Base-by-base conservation (phyloP, 2,797 vertebrate genomes). In the Scolopax rusticola region DNA sequence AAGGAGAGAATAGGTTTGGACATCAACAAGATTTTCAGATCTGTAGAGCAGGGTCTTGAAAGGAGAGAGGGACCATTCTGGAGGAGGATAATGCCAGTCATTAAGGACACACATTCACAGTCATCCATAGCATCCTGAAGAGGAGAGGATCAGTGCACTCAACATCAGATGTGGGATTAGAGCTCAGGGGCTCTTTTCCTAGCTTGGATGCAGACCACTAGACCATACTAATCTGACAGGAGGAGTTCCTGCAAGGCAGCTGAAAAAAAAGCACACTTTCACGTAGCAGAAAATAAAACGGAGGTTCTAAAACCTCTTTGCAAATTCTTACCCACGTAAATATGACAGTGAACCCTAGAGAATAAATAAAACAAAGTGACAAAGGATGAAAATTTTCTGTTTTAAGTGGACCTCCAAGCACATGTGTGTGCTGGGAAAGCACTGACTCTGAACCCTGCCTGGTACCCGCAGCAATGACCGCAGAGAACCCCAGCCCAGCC, bases 191-290 rank as follows among this genome's bases (percentile, higher is more conserved):
- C 36, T 95, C 82, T 96, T 87, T 88, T 95, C 84, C 56, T 71
- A 94, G 91, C 65, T 74, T 88, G 85, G 83, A 94, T 90, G 84
- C 91, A 95, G 90, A 91, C 86, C 85, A 77, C 63, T 96, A 95
- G 87, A 90, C 77, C 85, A 91, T 41, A 50, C 53, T 93, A 89
- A 95, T 90, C 90, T 95, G 88, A 90, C 86, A 90, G 78, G 36
- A 93, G 61, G 70, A 87, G 68, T 18, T 95, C 27, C 84, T 77
- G 56, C 59, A 90, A 89, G 36, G 70, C 63, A 60, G 23, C 30
- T 76, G 79, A 17, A 89, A 82, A 82, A 94, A 70, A 51, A 4
- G 30, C 50, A 65, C 11, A 53, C 36, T 63, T 59, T 80, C 32
- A 57, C 0, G 5, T n/a, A 2, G 6, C 47, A 80, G 70, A 73